Percentiles rank a stretch among this genome's conserved stretches.
Conservation (phyloP, 35 echinoderm and acorn worm species). For the Heliocidaris erythrogramma region DNA sequence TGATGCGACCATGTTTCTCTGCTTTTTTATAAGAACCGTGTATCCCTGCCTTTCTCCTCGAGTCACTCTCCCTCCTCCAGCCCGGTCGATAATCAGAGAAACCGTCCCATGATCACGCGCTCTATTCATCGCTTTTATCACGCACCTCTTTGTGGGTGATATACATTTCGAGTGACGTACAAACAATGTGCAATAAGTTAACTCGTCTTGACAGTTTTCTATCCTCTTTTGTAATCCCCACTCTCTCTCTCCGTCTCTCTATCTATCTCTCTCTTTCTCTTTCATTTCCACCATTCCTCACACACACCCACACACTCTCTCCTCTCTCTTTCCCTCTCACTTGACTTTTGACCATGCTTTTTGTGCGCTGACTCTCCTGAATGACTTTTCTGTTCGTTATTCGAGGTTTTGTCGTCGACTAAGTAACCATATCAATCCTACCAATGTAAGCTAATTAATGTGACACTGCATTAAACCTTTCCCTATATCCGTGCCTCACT, state of each 20-base stretch:
- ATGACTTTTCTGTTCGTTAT: background rate
- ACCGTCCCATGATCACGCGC: background rate
- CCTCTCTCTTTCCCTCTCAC: background rate
- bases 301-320: background rate
- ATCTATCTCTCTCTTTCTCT: background rate
- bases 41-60: background rate
- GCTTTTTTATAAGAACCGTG: background rate
- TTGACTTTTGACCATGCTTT: background rate
- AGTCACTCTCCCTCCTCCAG: background rate
- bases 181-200: background rate
- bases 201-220: slow-evolving; percentile 10
- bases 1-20: background rate
- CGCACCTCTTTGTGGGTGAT: background rate
- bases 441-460: slow-evolving; percentile 23
- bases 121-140: background rate
- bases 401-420: background rate
- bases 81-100: background rate
- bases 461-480: slow-evolving; percentile 14
- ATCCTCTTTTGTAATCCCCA: background rate
- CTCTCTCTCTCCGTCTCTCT: background rate
- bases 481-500: background rate
- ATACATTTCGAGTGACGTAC: background rate
- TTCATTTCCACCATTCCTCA: background rate
- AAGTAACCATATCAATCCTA: background rate
- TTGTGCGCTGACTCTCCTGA: background rate